Evolutionary conservation across 2,113 vertebrate species (phyloP), one percentile per base, ranked within the genome.

Genomic region (Antechinus flavipes): DNA sequence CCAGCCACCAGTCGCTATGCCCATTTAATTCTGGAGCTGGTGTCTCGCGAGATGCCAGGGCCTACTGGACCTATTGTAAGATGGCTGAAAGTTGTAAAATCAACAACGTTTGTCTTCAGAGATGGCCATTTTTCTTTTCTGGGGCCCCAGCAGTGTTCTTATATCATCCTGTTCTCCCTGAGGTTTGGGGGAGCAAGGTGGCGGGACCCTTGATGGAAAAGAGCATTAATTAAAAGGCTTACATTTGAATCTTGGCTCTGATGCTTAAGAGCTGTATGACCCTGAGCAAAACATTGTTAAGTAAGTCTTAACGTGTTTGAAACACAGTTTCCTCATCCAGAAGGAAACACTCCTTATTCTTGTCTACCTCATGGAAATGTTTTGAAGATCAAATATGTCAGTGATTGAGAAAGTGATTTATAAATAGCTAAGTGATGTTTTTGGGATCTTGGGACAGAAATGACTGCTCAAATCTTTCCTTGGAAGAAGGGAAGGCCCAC

Each of bases 1-100:
- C 22, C 46, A 35, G 94, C 94, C 68, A 96, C 95, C 95, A 97
- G 98, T 97, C 97, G 97, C 97, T 95, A 94, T 84, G 96, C 97
- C 96, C 94, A 54, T 56, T 93, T 96, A 91, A 89, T 90, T 52
- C 68, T n/a, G 42, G 56, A 84, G n/a, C 68, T 42, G 68, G 68
- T 84, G n/a, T 84, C 68, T 84, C 68, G 5, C 2, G 68, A 76
- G 61, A n/a, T 76, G 61, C 61, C 61, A n/a, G 14, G 35, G 35
- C 14, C 35, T n/a, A n/a, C 2, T 11, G 16, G 61, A n/a, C 61
- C 35, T n/a, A 16, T 76, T n/a, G 12, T n/a, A 84, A 84, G 68
- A 19, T 0, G 0, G 22, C 23, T 25, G 12, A 92, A 42, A 56
- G 35, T 26, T 54, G 12, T 26, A 68, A 35, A 0, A 1, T 54